Evolutionary conservation across 1,140 invertebrate genomes (phyloP).

Genomic region (Hermatobates lingyangjiaoensis): DNA sequence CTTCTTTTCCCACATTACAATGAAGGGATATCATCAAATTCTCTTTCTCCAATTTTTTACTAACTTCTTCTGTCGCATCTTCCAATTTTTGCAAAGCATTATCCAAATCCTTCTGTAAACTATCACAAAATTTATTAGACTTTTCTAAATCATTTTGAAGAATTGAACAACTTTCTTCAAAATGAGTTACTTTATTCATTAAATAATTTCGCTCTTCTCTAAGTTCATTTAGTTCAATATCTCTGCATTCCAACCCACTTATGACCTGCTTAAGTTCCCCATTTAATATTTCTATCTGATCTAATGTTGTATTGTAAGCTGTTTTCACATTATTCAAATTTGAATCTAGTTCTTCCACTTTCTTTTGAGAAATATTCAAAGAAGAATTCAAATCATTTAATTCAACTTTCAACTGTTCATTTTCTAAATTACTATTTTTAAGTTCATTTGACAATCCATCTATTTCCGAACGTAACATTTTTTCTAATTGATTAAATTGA

Average conservation of each 20-base stretch:
- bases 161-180: constrained; percentile 6
- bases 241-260: constrained; percentile 5
- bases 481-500: constrained; percentile 29
- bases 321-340: constrained; percentile 9
- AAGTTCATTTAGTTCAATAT: constrained; percentile 8
- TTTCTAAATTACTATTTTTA: constrained; percentile 2
- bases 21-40: background rate
- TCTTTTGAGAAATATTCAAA: constrained; percentile 15
- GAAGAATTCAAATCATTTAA: constrained; percentile 17
- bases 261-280: constrained; percentile 11
- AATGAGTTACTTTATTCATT: constrained; percentile 18
- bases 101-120: background rate
- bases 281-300: constrained; percentile 12
- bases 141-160: constrained; percentile 11
- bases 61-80: background rate
- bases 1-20: background rate
- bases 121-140: constrained; percentile 2
- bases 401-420: constrained; percentile 6
- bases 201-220: constrained; percentile 8
- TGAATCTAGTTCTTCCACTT: constrained; percentile 26
- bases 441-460: constrained; percentile 12
- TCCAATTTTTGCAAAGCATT: background rate
- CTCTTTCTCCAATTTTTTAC: background rate
- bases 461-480: constrained; percentile 6
- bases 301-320: constrained; percentile 11